These are phyloP conservation scores for Rissa tridactyla DNA, from an alignment of 2,113 vertebrate species.

Conservation along the genomic window DNA sequence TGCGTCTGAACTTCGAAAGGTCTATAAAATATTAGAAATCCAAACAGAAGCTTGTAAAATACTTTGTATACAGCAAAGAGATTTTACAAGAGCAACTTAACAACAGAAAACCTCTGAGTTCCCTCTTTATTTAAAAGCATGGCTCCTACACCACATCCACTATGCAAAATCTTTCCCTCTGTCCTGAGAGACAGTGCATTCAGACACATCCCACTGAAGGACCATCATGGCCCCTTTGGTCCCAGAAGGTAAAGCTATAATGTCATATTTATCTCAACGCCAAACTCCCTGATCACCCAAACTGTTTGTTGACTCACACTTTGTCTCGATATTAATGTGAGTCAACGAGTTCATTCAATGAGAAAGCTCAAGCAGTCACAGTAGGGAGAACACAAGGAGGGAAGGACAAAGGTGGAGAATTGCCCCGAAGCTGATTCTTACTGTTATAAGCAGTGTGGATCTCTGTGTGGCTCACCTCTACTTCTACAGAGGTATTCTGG, in stretches of 20 bases:
- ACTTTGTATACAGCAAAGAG: not conserved
- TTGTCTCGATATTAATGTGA: not conserved
- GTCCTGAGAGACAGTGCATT: not conserved
- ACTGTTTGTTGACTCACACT: not conserved
- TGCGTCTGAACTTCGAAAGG: not conserved
- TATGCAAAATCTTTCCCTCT: not conserved
- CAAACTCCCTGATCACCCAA: not conserved
- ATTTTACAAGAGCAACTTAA: not conserved
- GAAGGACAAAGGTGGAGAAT: not conserved
- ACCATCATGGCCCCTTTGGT: not conserved
- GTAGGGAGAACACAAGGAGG: not conserved
- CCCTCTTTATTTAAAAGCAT: not conserved
- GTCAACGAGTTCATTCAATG: not conserved
- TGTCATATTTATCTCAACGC: not conserved
- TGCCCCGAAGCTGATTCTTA: not conserved
- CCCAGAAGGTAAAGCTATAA: not conserved
- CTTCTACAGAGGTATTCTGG: not conserved
- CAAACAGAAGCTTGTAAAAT: not conserved
- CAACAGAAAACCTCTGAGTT: not conserved
- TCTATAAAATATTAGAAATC: conserved; percentile 30
- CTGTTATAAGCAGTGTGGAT: not conserved
- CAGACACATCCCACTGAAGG: not conserved
- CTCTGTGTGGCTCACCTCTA: not conserved
- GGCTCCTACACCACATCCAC: not conserved
- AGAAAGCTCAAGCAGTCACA: not conserved